phyloP scores from a whole-genome alignment of 2,888 invertebrate species.

The Ornithoptera priamus region DNA sequence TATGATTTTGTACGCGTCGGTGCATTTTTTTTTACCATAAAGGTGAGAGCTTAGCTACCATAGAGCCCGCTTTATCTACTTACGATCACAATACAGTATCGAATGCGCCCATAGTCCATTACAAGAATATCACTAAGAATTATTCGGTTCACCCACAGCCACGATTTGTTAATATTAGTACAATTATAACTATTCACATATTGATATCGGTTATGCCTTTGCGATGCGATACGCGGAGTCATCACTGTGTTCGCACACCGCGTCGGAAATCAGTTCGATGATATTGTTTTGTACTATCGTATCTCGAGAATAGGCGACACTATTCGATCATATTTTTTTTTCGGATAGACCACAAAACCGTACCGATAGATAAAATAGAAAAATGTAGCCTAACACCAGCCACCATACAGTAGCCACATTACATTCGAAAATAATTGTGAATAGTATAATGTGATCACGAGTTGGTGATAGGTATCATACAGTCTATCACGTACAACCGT shows the following conservation, averaged over 20 bases:
- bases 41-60: constrained; percentile 2
- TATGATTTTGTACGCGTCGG: constrained; percentile 29
- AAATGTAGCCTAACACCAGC: not conserved
- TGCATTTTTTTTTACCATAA: constrained; percentile 18
- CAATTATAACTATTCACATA: constrained; percentile 17
- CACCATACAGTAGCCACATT: not conserved
- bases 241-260: not conserved
- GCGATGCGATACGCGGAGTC: not conserved
- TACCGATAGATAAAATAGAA: not conserved
- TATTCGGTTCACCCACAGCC: constrained; percentile 32
- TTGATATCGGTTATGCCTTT: not conserved
- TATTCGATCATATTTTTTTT: not conserved
- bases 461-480: not conserved
- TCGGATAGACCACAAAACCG: not conserved
- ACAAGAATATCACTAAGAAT: constrained; percentile 12
- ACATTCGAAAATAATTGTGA: not conserved
- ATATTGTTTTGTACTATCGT: too few species aligned
- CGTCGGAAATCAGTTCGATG: too few species aligned
- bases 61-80: constrained; percentile 11
- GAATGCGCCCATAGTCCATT: constrained; percentile 6
- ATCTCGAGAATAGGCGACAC: not conserved
- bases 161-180: constrained; percentile 17
- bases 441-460: not conserved
- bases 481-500: constrained; percentile 8
- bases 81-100: constrained; percentile 21